These are phyloP conservation scores for Ganaspis sp. DNA, from an alignment of 1,140 invertebrate species.

Conservation along the genomic window DNA sequence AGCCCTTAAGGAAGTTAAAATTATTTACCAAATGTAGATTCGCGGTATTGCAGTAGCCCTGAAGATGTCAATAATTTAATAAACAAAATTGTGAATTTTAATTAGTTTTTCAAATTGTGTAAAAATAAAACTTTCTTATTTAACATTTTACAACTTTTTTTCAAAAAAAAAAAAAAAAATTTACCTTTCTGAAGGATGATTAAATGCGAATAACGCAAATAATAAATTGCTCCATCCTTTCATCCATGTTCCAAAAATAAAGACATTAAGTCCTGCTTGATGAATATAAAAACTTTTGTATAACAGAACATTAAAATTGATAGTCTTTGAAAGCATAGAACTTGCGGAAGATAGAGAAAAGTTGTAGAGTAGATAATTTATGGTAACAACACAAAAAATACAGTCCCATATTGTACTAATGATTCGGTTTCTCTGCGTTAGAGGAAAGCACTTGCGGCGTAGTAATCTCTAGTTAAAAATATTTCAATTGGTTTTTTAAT, in stretches of 20 bases:
- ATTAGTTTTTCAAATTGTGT: no score
- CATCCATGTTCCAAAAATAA: slow-evolving; percentile 56
- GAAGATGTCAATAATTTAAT: no score
- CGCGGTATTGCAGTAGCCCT: no score
- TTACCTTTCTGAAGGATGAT: slow-evolving; percentile 61
- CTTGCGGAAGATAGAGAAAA: slow-evolving; percentile 39
- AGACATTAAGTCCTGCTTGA: slow-evolving; percentile 54
- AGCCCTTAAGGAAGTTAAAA: no score
- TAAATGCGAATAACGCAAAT: slow-evolving; percentile 63
- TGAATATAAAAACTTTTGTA: slow-evolving; percentile 65
- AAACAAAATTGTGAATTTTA: no score
- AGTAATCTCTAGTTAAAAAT: slow-evolving; percentile 53
- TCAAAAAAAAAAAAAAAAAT: slow-evolving; percentile 18
- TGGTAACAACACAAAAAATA: slow-evolving; percentile 58
- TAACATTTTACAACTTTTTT: neutral
- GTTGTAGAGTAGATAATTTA: slow-evolving; percentile 52
- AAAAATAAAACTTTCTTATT: no score
- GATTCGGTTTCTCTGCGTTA: slow-evolving; percentile 56
- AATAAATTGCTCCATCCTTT: slow-evolving; percentile 61
- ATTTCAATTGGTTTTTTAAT: slow-evolving; percentile 19
- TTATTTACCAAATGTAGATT: no score
- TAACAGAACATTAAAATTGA: slow-evolving; percentile 48
- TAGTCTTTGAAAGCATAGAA: slow-evolving; percentile 39
- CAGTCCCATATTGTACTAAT: slow-evolving; percentile 60
- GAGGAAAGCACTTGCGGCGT: slow-evolving; percentile 56